These are phyloP conservation scores for Rhimphoctona megacephalus DNA, from an alignment of 2,888 invertebrate genomes.

Conservation along the genomic window DNA sequence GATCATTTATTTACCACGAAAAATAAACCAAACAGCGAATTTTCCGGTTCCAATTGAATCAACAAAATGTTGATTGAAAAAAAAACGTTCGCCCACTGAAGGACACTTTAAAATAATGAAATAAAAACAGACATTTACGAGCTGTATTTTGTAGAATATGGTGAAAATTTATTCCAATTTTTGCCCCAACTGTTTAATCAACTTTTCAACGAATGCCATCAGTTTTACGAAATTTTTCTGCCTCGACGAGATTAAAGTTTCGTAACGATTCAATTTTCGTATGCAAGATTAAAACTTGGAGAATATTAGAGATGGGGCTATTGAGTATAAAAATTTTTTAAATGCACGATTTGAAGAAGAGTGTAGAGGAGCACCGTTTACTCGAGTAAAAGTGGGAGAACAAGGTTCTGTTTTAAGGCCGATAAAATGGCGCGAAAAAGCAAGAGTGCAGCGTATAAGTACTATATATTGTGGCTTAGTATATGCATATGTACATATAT, in stretches of 20 bases:
- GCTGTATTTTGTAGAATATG: too few species aligned
- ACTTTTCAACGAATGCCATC: background rate
- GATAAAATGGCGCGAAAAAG: constrained; percentile 28
- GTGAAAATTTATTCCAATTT: background rate
- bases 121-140: too few species aligned
- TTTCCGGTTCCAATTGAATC: too few species aligned
- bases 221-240: background rate
- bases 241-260: background rate
- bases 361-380: background rate
- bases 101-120: too few species aligned
- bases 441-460: constrained; percentile 18
- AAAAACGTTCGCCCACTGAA: too few species aligned
- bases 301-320: background rate
- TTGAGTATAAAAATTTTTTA: background rate
- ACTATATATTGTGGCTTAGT: constrained; percentile 27
- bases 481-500: background rate
- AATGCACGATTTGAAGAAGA: background rate
- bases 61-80: too few species aligned
- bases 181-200: background rate
- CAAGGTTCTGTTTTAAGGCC: background rate
- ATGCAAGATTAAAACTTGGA: background rate
- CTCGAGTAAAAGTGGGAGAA: constrained; percentile 19
- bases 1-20: background rate
- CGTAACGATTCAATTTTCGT: background rate
- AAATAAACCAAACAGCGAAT: background rate